These are phyloP conservation scores for Molanna angustata DNA, from an alignment of 2,888 invertebrate genomes.

Conservation along the genomic window DNA sequence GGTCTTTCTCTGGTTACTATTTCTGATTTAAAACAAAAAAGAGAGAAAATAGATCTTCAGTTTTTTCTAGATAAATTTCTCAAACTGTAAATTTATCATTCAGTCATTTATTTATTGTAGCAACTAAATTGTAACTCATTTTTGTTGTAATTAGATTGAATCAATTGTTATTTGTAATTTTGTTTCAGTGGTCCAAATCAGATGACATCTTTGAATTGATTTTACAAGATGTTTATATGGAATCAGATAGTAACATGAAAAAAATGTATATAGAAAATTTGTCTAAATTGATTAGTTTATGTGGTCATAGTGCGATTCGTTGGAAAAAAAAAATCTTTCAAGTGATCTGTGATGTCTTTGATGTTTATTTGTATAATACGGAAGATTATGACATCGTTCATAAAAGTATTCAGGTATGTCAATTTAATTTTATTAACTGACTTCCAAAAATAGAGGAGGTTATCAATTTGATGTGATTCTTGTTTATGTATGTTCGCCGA, in stretches of 20 bases:
- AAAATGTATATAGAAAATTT: constrained; percentile 24
- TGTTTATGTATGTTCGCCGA: too few relatives aligned
- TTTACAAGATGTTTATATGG: constrained; percentile 18
- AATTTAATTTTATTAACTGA: too few relatives aligned
- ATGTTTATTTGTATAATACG: constrained; percentile 20
- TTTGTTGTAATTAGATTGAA: too few relatives aligned
- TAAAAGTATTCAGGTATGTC: constrained; percentile 12
- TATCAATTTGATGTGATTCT: too few relatives aligned
- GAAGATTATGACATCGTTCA: constrained; percentile 7
- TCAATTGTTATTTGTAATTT: background rate
- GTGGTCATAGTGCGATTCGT: constrained; percentile 25
- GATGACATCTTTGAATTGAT: constrained; percentile 28
- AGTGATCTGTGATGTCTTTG: constrained; percentile 20
- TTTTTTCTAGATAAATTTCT: too few relatives aligned
- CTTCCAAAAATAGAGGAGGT: too few relatives aligned
- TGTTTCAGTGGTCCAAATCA: constrained; percentile 28
- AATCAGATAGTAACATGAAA: constrained; percentile 17
- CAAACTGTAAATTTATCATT: too few relatives aligned
- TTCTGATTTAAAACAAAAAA: too few relatives aligned
- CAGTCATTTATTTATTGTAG: too few relatives aligned
- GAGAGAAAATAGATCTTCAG: too few relatives aligned
- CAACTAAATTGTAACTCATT: too few relatives aligned
- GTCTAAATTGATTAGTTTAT: constrained; percentile 15
- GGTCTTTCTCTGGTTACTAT: too few relatives aligned
- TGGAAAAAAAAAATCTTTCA: constrained; percentile 27